A percentile compares a stretch with the other conserved stretches of the same genome.
Conservation (phyloP, 2,113 vertebrate genomes). For the Phodopus roborovskii region DNA sequence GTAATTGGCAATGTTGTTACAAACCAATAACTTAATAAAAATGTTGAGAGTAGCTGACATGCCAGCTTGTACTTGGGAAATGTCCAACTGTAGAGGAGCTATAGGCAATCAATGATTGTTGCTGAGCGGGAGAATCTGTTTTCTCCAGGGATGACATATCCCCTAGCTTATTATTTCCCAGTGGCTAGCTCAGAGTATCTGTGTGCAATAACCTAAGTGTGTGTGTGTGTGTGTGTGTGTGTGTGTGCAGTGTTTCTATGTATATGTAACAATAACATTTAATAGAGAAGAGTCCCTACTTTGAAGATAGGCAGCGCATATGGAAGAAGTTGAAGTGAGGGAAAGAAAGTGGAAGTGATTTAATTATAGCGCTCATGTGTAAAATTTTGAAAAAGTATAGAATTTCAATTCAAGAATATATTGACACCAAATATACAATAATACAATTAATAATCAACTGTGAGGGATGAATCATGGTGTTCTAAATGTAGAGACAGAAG, state of each 20-base stretch:
- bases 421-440: not conserved
- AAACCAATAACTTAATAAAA: not conserved
- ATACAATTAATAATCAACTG: not conserved
- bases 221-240: not conserved
- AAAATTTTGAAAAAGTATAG: not conserved
- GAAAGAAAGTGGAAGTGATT: not conserved
- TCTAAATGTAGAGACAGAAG: not conserved
- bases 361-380: not conserved
- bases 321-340: not conserved
- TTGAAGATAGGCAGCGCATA: not conserved
- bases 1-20: not conserved
- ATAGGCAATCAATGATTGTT: not conserved
- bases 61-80: not conserved
- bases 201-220: not conserved
- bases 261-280: not conserved
- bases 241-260: not conserved
- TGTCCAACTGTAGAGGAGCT: not conserved
- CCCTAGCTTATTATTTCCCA: not conserved
- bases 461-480: not conserved
- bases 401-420: not conserved
- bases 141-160: not conserved
- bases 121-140: not conserved
- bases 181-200: not conserved
- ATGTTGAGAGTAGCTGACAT: not conserved
- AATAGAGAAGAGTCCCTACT: accelerated